Conservation (phyloP, 2,888 invertebrate species). For the Phortica okadai region DNA sequence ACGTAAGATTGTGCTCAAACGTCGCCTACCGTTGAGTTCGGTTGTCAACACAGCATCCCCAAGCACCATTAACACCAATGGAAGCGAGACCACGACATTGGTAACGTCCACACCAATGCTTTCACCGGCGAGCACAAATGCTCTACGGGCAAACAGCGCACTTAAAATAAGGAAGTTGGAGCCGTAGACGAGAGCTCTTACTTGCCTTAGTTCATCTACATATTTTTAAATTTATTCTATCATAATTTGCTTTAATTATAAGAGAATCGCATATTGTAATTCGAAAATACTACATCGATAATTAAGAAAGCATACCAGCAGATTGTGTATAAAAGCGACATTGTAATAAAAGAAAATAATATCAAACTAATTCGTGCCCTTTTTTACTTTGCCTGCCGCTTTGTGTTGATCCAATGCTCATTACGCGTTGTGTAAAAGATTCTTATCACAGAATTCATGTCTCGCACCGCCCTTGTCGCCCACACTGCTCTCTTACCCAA, state of each 20-base stretch:
- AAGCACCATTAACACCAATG: constrained; percentile 32
- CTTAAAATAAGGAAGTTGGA: constrained; percentile 68
- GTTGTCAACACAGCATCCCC: constrained; percentile 31
- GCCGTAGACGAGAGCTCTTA: constrained; percentile 24
- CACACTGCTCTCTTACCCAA: neutral
- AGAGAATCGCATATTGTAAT: too few relatives aligned
- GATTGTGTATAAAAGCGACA: too few relatives aligned
- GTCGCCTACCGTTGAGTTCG: constrained; percentile 63
- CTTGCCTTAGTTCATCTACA: neutral
- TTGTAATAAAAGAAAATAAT: too few relatives aligned
- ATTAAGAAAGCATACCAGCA: too few relatives aligned
- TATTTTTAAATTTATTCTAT: too few relatives aligned
- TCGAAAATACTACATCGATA: too few relatives aligned
- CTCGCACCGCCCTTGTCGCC: neutral
- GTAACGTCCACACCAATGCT: constrained; percentile 15
- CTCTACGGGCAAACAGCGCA: constrained; percentile 30
- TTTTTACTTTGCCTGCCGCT: too few relatives aligned
- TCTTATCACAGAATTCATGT: too few relatives aligned
- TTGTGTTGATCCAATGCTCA: too few relatives aligned
- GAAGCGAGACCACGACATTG: constrained; percentile 37
- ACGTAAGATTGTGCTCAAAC: constrained; percentile 70
- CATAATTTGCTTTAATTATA: too few relatives aligned
- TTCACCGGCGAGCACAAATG: constrained; percentile 34
- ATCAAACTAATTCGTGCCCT: too few relatives aligned
- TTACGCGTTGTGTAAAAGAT: too few relatives aligned